phyloP scores from a whole-genome alignment of 2,888 invertebrate species.

The Rhopalosiphum nymphaeae region DNA sequence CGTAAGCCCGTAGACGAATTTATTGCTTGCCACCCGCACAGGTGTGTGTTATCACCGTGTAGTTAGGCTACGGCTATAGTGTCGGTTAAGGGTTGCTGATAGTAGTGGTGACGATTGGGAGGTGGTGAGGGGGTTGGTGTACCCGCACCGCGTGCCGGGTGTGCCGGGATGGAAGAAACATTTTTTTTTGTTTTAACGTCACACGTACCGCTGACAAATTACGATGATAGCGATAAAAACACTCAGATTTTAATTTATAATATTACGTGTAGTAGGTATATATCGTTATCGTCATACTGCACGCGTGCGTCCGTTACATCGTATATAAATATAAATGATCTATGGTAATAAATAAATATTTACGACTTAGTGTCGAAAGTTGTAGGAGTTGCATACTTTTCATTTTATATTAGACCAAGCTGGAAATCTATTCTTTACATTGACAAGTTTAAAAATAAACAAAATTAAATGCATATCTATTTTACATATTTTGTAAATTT shows the following conservation, averaged over 20 bases:
- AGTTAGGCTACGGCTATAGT: neutral
- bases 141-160: neutral
- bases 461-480: neutral
- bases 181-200: neutral
- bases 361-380: neutral
- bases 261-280: neutral
- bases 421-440: neutral
- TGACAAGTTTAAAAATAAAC: neutral
- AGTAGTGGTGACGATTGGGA: neutral
- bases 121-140: neutral
- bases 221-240: neutral
- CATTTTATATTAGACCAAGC: neutral
- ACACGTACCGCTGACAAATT: neutral
- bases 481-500: neutral
- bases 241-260: neutral
- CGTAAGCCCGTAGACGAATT: neutral
- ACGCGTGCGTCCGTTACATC: neutral
- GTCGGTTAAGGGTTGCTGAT: neutral
- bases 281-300: neutral
- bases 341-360: neutral
- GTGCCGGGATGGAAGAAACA: neutral
- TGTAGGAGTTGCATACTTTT: neutral
- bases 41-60: neutral
- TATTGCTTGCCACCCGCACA: neutral
- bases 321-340: neutral